A percentile compares a stretch with the other conserved stretches of the same genome.
Conservation (phyloP, 2,797 vertebrate species). For the Paguma larvata region DNA sequence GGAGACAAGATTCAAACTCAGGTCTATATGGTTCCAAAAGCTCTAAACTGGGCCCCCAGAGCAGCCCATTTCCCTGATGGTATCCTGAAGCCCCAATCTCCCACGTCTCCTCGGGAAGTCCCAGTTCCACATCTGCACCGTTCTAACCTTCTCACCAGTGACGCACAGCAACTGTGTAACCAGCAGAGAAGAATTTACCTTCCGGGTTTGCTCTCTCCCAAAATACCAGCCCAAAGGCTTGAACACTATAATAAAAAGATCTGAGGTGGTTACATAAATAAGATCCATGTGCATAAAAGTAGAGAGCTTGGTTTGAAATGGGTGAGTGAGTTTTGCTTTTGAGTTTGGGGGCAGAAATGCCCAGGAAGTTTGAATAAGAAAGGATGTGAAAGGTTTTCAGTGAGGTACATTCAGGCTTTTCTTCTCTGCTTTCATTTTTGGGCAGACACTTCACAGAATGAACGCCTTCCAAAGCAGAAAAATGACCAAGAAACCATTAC, state of each 20-base stretch:
- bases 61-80: background rate
- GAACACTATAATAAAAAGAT: background rate
- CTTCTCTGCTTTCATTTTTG: background rate
- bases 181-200: background rate
- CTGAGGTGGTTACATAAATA: background rate
- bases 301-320: background rate
- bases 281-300: background rate
- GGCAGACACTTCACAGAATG: background rate
- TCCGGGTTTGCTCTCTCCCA: background rate
- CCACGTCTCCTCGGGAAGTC: background rate
- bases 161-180: background rate
- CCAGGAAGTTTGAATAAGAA: slow-evolving; percentile 44
- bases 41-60: background rate
- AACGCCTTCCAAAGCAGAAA: slow-evolving; percentile 20
- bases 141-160: background rate
- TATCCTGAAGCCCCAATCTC: background rate
- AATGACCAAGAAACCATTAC: background rate
- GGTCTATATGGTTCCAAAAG: background rate
- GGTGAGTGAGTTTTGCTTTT: background rate
- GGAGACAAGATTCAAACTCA: background rate
- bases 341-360: slow-evolving; percentile 10
- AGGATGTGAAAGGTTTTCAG: background rate
- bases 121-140: background rate
- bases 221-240: background rate
- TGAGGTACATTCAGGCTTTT: background rate